A percentile compares a stretch with the other conserved stretches of the same genome.
Conservation (phyloP, 2,888 invertebrate genomes). For the Teinopalpus imperialis region DNA sequence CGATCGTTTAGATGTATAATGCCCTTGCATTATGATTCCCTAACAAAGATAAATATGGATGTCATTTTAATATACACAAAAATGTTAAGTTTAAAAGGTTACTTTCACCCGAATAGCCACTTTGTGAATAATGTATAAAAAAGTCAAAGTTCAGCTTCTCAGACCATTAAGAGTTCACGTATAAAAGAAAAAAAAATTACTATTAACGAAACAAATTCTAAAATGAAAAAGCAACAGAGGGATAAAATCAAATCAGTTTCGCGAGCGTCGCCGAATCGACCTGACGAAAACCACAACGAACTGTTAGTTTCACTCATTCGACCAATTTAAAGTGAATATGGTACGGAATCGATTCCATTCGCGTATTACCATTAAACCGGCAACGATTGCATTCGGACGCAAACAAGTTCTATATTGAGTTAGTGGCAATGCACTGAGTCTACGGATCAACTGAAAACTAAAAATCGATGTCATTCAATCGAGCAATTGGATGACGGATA, state of each 20-base stretch:
- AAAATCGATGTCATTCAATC: constrained; percentile 55
- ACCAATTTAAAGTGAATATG: constrained; percentile 24
- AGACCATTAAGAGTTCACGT: too few relatives aligned
- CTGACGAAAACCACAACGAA: constrained; percentile 20
- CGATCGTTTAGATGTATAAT: too few relatives aligned
- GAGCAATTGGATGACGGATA: constrained; percentile 43
- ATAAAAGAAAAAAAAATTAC: too few relatives aligned
- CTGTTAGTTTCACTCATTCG: constrained; percentile 25
- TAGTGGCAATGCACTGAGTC: constrained; percentile 39
- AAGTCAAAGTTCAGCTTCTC: too few relatives aligned
- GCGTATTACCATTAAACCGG: constrained; percentile 37
- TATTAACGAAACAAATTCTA: constrained; percentile 5
- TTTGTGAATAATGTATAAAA: too few relatives aligned
- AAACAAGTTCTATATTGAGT: constrained; percentile 57
- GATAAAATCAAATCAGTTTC: constrained; percentile 4
- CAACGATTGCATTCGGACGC: constrained; percentile 48
- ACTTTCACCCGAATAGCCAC: too few relatives aligned
- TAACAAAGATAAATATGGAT: too few relatives aligned
- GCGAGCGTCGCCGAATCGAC: constrained; percentile 6
- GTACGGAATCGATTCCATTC: constrained; percentile 20
- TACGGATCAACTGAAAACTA: constrained; percentile 37
- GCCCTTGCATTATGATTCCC: too few relatives aligned
- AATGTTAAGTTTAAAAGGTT: too few relatives aligned
- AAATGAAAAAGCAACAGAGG: constrained; percentile 11
- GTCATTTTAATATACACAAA: too few relatives aligned